Base-by-base conservation (phyloP, 2,888 invertebrate genomes). In the Dilophus febrilis region DNA sequence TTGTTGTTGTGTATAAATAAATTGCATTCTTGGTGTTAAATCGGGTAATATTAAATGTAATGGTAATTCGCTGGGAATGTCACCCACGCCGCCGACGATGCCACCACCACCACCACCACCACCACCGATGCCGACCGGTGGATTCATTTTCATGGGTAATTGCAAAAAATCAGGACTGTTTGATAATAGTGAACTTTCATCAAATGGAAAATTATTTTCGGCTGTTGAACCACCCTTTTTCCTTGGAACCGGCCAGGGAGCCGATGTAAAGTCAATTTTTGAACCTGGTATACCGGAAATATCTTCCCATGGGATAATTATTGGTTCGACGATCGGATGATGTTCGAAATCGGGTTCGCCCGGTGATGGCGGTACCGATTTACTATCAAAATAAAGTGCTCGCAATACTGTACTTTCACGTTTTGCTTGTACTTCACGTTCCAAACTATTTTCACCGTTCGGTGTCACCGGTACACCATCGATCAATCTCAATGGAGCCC, bases 291-390 rank as follows among this genome's bases (percentile, higher is more conserved):
- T 80, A 7, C 85, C 86, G 0, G 82, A 78, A 5, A 80, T 72
- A 64, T 94, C 94, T 47, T 91, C 90, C 40, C 90, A 63, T 1
- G 94, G 92, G 60, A 94, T 91, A 14, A 72, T 67, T 44, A 77
- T 75, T 1, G 87, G 82, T 55, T 90, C 90, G 3, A 72, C 69
- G 46, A 77, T 74, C 30, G 72, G 68, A 51, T 82, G 79, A 14
- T 75, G 75, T 62, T 90, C 88, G 40, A 76, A 67, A 50, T 92
- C 90, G 2, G 92, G 86, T 64, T 94, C 94, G 17, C 75, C 68
- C 0, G 91, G 71, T 19, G 81, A 76, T 54, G 91, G 91, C 0
- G 92, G 91, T 46, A 91, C 79, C 74, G 79, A 76, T 45, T 76
- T 70, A 50, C 77, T 75, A 49, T 78, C 76, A 58, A 85, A 85